A percentile compares a stretch with the other conserved stretches of the same genome.
phyloP scores from a whole-genome alignment of 1,140 invertebrate genomes.

The Doryteuthis pealeii region DNA sequence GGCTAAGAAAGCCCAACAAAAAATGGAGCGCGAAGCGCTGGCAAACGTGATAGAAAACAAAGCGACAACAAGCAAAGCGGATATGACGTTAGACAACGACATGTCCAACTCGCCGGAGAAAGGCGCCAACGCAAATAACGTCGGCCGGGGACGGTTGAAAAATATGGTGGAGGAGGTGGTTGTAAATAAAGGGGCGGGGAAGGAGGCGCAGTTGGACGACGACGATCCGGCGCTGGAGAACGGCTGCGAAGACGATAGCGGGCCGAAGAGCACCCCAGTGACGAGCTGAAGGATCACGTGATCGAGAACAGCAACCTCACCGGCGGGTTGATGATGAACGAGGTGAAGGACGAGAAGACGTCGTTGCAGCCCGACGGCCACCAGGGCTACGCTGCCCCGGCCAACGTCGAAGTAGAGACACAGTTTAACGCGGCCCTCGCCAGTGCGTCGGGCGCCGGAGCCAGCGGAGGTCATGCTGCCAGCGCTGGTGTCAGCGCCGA shows the following conservation, averaged over 20 bases:
- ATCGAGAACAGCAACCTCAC: slow-evolving; percentile 83
- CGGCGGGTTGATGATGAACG: slow-evolving; percentile 83
- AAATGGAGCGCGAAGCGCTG: slow-evolving; percentile 28
- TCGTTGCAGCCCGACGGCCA: slow-evolving; percentile 32
- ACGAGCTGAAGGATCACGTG: slow-evolving; percentile 73
- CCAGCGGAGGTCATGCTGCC: neutral
- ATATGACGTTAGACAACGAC: slow-evolving; percentile 20
- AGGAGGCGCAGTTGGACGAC: slow-evolving; percentile 59
- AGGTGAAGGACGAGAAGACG: slow-evolving; percentile 73
- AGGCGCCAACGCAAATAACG: slow-evolving; percentile 18
- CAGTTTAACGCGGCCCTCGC: slow-evolving; percentile 16
- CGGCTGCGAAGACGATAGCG: slow-evolving; percentile 71
- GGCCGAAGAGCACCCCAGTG: slow-evolving; percentile 49
- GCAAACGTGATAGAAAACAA: slow-evolving; percentile 52
- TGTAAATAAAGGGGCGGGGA: slow-evolving; percentile 25
- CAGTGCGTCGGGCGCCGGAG: neutral
- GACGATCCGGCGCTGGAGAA: slow-evolving; percentile 79
- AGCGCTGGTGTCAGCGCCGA: slow-evolving; percentile 16
- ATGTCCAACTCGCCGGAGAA: neutral
- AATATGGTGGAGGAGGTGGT: slow-evolving; percentile 24
- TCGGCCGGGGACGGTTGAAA: slow-evolving; percentile 39
- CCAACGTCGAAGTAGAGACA: slow-evolving; percentile 18
- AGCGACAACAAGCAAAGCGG: slow-evolving; percentile 47
- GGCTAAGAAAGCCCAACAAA: slow-evolving; percentile 31
- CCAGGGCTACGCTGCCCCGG: slow-evolving; percentile 18